A percentile compares a stretch with the other conserved stretches of the same genome.
Conservation (phyloP, 2,888 invertebrate genomes). For the Buathra laborator region DNA sequence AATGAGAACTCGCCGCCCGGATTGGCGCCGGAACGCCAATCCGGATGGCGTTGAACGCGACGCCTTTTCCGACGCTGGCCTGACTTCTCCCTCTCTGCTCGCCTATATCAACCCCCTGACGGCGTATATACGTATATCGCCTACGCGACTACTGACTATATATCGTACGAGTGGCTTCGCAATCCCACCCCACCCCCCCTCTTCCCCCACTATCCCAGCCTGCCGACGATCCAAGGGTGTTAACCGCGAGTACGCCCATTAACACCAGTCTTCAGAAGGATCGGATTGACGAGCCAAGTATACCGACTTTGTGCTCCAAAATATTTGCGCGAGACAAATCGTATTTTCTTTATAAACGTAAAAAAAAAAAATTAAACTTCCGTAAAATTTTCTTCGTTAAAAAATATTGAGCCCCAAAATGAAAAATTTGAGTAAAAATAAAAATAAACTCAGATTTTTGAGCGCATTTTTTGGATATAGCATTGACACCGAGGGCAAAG, state of each 20-base stretch:
- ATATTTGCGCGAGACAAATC: not conserved
- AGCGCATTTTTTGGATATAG: no score
- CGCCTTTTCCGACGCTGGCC: constrained; percentile 86
- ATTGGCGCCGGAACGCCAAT: constrained; percentile 85
- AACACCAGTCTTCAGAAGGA: constrained; percentile 78
- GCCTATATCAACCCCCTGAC: constrained; percentile 51
- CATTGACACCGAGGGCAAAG: not conserved
- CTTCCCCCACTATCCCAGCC: constrained; percentile 62
- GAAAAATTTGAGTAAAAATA: no score
- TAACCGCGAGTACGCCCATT: constrained; percentile 85
- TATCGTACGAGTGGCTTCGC: not conserved
- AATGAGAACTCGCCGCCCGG: constrained; percentile 83
- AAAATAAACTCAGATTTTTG: no score
- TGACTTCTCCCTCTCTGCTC: constrained; percentile 64
- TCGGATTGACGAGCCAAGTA: not conserved
- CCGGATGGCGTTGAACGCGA: constrained; percentile 85
- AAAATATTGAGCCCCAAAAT: no score
- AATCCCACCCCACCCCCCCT: constrained; percentile 29
- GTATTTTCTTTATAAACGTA: no score
- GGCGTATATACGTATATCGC: not conserved
- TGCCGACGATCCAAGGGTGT: constrained; percentile 79
- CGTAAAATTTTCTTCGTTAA: no score
- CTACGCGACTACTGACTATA: not conserved
- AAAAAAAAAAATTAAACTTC: no score
- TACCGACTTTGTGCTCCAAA: constrained; percentile 42